These are phyloP conservation scores for Yponomeuta evonymella DNA, from an alignment of 2,888 invertebrate genomes.

Conservation along the genomic window DNA sequence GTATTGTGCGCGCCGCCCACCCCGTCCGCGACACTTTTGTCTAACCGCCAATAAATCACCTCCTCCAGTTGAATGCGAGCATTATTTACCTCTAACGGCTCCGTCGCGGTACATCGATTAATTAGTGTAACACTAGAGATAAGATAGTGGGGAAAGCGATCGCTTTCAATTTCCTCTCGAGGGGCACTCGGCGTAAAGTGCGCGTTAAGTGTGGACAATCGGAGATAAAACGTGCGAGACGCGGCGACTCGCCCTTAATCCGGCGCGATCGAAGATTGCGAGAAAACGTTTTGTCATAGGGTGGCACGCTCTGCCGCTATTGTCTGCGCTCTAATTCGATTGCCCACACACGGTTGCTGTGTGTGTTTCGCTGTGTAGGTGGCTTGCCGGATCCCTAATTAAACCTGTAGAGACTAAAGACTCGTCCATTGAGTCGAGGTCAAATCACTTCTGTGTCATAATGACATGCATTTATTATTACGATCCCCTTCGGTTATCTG, in stretches of 20 bases:
- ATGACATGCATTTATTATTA: constrained; percentile 33
- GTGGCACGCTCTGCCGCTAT: constrained; percentile 62
- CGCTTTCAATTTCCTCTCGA: constrained; percentile 75
- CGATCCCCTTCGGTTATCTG: background rate
- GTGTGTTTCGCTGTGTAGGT: constrained; percentile 28
- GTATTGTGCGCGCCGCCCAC: constrained; percentile 60
- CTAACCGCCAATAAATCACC: constrained; percentile 73
- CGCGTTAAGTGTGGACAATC: constrained; percentile 75
- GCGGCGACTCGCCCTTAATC: constrained; percentile 68
- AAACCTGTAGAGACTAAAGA: constrained; percentile 61
- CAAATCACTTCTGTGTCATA: constrained; percentile 40
- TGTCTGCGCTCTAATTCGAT: constrained; percentile 72
- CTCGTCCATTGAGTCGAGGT: constrained; percentile 51
- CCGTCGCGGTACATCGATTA: constrained; percentile 68
- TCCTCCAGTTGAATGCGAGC: constrained; percentile 57
- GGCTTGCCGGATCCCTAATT: constrained; percentile 56
- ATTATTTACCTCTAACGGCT: constrained; percentile 69
- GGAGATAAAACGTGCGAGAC: constrained; percentile 75
- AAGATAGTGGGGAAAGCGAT: constrained; percentile 73
- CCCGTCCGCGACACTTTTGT: constrained; percentile 73
- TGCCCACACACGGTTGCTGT: constrained; percentile 54
- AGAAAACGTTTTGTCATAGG: constrained; percentile 75
- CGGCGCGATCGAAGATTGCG: constrained; percentile 76
- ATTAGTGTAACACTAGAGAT: constrained; percentile 73
- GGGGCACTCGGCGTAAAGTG: constrained; percentile 74